phyloP scores from a whole-genome alignment of 2,888 invertebrate species.

The Tetrapedia diversipes region DNA sequence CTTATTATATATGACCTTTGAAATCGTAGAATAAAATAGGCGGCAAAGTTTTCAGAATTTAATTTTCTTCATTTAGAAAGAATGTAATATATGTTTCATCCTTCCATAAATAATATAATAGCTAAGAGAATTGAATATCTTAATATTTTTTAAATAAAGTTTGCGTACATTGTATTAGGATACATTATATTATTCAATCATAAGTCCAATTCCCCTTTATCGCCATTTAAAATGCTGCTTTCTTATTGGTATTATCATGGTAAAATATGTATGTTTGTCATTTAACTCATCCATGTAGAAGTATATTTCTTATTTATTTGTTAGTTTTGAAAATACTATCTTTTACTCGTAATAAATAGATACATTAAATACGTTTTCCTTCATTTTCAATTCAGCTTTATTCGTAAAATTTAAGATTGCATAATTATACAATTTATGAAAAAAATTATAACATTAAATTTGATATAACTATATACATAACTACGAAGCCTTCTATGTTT shows the following conservation, averaged over 20 bases:
- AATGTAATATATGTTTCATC: not conserved
- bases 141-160: not conserved
- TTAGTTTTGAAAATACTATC: not conserved
- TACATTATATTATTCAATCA: constrained; percentile 23
- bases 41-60: constrained; percentile 12
- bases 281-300: not conserved
- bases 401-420: not conserved
- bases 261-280: not conserved
- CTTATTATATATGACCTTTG: constrained; percentile 17
- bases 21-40: constrained; percentile 22
- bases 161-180: not conserved
- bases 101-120: not conserved
- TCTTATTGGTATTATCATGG: constrained; percentile 3
- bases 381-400: not conserved
- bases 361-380: not conserved
- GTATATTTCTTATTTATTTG: not conserved
- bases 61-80: not conserved
- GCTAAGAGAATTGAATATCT: not conserved
- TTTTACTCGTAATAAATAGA: not conserved
- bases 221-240: constrained; percentile 11
- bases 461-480: not conserved
- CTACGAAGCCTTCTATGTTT: constrained; percentile 49
- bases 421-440: not conserved
- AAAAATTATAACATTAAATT: not conserved
- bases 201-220: not conserved